phyloP scores from a whole-genome alignment of 2,797 vertebrate genomes.

The Pseudochirops cupreus region DNA sequence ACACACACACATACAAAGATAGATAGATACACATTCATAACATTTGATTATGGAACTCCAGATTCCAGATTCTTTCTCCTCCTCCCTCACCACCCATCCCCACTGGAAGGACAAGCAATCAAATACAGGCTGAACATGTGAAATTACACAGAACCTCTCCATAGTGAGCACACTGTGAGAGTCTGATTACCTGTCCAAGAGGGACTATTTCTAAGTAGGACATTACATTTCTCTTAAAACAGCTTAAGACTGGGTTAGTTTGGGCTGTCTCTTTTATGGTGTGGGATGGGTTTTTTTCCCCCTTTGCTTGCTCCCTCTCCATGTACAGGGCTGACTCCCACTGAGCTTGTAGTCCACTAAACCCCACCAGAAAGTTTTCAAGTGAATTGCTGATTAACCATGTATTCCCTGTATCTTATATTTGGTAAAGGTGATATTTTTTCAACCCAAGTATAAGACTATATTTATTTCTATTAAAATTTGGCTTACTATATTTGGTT shows the following conservation, averaged over 20 bases:
- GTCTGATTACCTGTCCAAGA: no score
- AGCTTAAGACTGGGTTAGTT: background rate
- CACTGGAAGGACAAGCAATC: no score
- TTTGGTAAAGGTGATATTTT: background rate
- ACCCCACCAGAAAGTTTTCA: background rate
- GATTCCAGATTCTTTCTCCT: no score
- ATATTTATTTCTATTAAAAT: background rate
- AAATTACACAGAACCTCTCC: no score
- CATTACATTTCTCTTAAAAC: background rate
- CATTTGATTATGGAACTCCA: no score
- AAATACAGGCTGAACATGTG: no score
- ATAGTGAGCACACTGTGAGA: no score
- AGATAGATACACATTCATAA: no score
- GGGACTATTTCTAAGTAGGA: background rate
- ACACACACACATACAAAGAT: no score
- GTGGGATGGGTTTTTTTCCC: background rate
- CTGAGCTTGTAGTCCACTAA: background rate
- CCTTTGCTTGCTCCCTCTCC: fast-evolving
- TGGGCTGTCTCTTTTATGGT: background rate
- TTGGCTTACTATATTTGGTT: background rate
- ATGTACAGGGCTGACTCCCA: background rate
- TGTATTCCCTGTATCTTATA: background rate
- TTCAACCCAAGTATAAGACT: background rate
- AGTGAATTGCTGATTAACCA: background rate
- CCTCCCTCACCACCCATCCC: no score